Evolutionary conservation across 2,888 invertebrate species (phyloP).

Genomic region (Troides oblongomaculatus): DNA sequence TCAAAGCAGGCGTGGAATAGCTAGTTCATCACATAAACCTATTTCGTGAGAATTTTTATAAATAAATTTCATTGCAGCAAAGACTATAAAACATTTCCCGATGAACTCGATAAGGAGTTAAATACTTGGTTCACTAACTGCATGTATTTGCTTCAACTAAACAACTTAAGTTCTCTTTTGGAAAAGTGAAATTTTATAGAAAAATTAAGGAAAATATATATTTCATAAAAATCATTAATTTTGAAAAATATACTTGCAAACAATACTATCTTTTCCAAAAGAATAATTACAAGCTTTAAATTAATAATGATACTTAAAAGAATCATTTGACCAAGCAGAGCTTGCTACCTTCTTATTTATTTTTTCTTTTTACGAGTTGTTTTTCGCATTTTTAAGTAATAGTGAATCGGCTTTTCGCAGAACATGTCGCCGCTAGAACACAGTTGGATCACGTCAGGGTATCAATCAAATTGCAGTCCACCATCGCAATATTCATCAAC

Average conservation of each 20-base stretch:
- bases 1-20: not conserved
- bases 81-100: not conserved
- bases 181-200: constrained; percentile 2
- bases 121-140: constrained; percentile 38
- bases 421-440: constrained; percentile 81
- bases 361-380: not conserved
- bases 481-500: constrained; percentile 76
- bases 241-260: not conserved
- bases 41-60: constrained; percentile 15
- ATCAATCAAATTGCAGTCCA: constrained; percentile 79
- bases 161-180: constrained; percentile 5
- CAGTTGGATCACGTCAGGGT: constrained; percentile 81
- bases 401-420: constrained; percentile 55
- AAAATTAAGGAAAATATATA: not conserved
- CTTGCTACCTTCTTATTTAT: not conserved
- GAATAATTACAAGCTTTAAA: constrained; percentile 6
- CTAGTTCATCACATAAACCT: not conserved
- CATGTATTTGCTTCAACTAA: constrained; percentile 39
- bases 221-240: not conserved
- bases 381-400: too few relatives aligned
- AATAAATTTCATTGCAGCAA: not conserved
- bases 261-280: constrained; percentile 4
- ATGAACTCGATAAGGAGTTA: not conserved
- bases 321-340: not conserved
- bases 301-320: not conserved